Base-by-base conservation (phyloP, 2,888 invertebrate species). In the Diaperis boleti region DNA sequence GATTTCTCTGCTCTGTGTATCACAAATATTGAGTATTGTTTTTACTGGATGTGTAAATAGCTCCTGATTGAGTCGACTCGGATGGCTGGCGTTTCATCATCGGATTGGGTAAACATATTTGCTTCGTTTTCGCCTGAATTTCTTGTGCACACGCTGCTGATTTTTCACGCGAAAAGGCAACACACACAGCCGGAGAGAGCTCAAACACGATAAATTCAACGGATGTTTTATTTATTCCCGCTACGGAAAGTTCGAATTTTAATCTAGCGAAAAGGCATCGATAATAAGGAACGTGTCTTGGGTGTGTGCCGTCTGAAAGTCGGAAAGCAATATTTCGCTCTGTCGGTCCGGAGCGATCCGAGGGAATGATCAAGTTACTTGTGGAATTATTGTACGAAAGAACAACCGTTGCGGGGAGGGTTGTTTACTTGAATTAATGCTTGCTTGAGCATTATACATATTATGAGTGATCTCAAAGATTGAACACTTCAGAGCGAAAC, bases 31-130 rank as follows among this genome's bases (percentile, higher is more conserved):
- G 55, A 61, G 62, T 64, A 69, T 69, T 69, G 67, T 69, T 69
- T 69, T 69, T 66, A 56, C 60, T 47, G 59, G 62, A 66, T 64
- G 68, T 68, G 69, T 68, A 68, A 69, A 69, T 68, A 69, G 59
- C 64, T 55, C 55, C 60, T 69, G 69, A 69, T 69, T 69, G 69
- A 68, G 54, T 59, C 56, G 45, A 44, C 11, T 31, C 47, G 42
- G 18, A n/a, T n/a, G n/a, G n/a, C n/a, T 39, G 45, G 17, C 39
- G 52, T 54, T 35, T 39, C 49, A 49, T 54, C 59, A 49, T 59
- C 42, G 15, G 26, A 52, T 31, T 26, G 26, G 7, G 37, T 49
- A 55, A 64, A 64, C 47, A 64, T 67, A 65, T 64, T 64, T 61
- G 35, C 64, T 54, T 47, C 41, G 47, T 61, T 61, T 41, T 50